Evolutionary conservation across 2,888 invertebrate species (phyloP), one percentile per base, ranked within the genome.

Genomic region (Nemotelus pantherinus): DNA sequence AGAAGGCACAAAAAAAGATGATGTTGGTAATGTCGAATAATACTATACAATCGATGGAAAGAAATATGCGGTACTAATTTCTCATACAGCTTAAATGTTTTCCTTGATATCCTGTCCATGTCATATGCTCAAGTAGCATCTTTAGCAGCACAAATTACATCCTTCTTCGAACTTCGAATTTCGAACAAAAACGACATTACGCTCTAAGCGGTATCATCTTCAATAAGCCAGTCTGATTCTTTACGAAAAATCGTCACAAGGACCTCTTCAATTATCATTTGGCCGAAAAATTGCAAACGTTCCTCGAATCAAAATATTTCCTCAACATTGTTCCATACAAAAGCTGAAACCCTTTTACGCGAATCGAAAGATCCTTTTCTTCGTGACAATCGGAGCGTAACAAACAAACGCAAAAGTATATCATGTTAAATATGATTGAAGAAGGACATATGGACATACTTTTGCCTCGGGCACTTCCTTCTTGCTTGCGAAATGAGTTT

Each of bases 391-490:
- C 47, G 65, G 39, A 63, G 63, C 63, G 43, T 63, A 43, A n/a
- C 39, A 63, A 63, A 43, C 39, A 63, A 63, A n/a, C 43, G 43
- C 43, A 63, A 43, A 25, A 9, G 6, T 53, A 10, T 43, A 41
- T 10, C 63, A 43, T 41, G 25, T 25, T 25, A 63, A 43, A 3
- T 41, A 63, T 5, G 5, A 39, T 63, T 43, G 43, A 63, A 68
- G 25, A 68, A 74, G 50, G 63, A 63, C 44, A 41, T 60, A 58
- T 45, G 58, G 72, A 45, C 63, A 74, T 60, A 63, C 25, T 41
- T 25, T 74, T 55, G 74, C 74, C 74, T 63, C 9, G 44, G 74
- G 74, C 74, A 74, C 60, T 74, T 74, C 74, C 74, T 72, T 74
- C 48, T 60, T 10, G 74, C 48, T 63, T 74, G 60, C 74, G 50